A percentile compares a stretch with the other conserved stretches of the same genome.
Conservation (phyloP, 2,113 vertebrate genomes). For the Strix uralensis region DNA sequence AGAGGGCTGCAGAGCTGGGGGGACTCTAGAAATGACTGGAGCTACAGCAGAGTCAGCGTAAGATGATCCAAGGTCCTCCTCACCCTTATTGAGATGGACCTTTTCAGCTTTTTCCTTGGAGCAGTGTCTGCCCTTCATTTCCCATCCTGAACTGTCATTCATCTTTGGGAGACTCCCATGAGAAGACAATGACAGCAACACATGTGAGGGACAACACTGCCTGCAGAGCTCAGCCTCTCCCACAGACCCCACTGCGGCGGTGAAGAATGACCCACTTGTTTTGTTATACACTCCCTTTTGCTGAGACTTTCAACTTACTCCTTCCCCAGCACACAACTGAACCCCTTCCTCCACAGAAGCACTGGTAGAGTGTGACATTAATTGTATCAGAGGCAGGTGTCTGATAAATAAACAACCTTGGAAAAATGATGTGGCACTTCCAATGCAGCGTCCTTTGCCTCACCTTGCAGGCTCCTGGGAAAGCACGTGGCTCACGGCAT, state of each 20-base stretch:
- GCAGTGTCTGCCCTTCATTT: too few species aligned
- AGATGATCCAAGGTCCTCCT: neutral
- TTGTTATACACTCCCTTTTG: fast-evolving
- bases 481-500: fast-evolving
- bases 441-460: neutral
- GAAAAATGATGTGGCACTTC: neutral
- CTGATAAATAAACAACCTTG: conserved; percentile 10
- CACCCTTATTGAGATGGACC: neutral
- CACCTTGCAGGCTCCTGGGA: neutral
- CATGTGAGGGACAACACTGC: fast-evolving
- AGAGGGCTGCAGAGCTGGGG: neutral
- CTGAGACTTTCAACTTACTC: neutral
- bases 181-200: neutral
- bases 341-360: neutral
- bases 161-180: neutral
- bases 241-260: fast-evolving
- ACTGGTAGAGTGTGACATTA: neutral
- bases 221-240: neutral
- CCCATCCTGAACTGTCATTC: neutral
- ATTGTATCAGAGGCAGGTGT: neutral
- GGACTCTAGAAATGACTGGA: neutral
- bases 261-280: neutral
- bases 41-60: neutral
- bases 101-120: neutral
- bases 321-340: fast-evolving